phyloP scores from a whole-genome alignment of 2,797 vertebrate genomes.

The Nothura maculosa region DNA sequence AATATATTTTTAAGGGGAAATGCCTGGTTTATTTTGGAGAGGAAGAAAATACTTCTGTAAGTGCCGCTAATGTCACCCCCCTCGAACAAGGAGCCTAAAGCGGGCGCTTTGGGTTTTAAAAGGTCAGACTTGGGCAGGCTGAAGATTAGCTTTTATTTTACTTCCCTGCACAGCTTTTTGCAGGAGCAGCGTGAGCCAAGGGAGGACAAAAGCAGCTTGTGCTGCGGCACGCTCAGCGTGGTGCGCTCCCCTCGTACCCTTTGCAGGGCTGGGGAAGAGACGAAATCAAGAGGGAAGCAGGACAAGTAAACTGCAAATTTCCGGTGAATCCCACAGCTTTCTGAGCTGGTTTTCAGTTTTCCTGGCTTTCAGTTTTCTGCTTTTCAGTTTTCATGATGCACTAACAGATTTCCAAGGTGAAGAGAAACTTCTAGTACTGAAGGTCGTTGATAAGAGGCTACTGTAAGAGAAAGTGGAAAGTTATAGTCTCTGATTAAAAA shows the following conservation, averaged over 20 bases:
- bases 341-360: background rate
- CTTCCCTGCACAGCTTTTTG: background rate
- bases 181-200: background rate
- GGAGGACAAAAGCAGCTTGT: background rate
- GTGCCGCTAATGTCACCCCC: accelerated
- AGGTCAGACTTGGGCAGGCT: background rate
- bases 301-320: background rate
- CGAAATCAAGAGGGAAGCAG: background rate
- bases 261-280: background rate
- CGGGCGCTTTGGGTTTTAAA: background rate
- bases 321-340: background rate
- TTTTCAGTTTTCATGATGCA: too few species aligned
- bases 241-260: background rate
- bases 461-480: background rate
- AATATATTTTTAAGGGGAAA: background rate
- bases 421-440: background rate
- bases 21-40: background rate
- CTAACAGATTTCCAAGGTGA: background rate
- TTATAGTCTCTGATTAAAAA: background rate
- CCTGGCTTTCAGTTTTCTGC: too few species aligned
- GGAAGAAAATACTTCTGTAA: background rate
- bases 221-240: background rate
- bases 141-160: background rate
- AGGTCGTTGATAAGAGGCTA: too few species aligned
- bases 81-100: background rate